A percentile compares a stretch with the other conserved stretches of the same genome.
Conservation (phyloP, 2,113 vertebrate species). For the Alethe castanea region DNA sequence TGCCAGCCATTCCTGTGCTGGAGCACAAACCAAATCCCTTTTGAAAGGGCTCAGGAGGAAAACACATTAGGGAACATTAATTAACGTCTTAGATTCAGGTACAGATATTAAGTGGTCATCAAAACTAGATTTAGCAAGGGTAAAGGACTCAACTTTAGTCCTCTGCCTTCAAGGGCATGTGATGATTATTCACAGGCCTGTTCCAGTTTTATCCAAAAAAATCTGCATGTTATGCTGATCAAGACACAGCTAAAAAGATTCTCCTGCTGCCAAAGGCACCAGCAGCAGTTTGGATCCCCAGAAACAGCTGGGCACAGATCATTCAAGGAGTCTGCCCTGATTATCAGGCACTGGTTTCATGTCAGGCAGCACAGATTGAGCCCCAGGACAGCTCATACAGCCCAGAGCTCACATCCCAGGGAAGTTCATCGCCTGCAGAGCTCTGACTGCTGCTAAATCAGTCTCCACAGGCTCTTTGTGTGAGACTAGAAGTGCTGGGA, state of each 20-base stretch:
- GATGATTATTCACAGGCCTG: background rate
- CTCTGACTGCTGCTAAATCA: background rate
- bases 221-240: background rate
- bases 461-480: fast-evolving
- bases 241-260: background rate
- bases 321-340: background rate
- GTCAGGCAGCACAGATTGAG: fast-evolving
- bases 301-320: background rate
- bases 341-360: background rate
- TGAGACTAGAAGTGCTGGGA: background rate
- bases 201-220: background rate
- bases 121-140: background rate
- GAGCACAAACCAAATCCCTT: background rate
- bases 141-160: background rate
- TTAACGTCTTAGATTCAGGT: background rate
- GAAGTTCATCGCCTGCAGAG: background rate
- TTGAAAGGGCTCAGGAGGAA: background rate
- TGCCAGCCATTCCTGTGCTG: background rate
- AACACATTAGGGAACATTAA: background rate
- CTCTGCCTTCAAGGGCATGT: background rate
- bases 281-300: background rate
- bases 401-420: background rate
- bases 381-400: background rate
- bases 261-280: background rate
- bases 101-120: background rate